Evolutionary conservation across 1,140 invertebrate species (phyloP), one percentile per base, ranked within the genome.

Genomic region (Colletes gigas): DNA sequence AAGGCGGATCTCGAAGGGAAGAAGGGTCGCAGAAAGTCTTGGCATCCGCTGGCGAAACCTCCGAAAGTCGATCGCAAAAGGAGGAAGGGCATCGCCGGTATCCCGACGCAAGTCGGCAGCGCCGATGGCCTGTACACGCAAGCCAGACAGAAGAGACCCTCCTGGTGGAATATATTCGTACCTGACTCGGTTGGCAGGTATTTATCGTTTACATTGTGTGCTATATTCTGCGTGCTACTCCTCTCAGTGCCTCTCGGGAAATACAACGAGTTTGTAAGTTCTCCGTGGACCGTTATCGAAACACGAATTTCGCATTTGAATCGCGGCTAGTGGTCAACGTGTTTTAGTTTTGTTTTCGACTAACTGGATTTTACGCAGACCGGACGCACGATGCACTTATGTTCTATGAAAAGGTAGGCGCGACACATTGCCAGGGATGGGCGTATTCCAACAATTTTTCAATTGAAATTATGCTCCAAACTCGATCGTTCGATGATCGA

Each of bases 161-260:
- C 97, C 15, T 97, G 97, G 97, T 97, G 97, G 97, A 97, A 97
- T 89, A 96, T 97, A 47, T 97, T 97, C 86, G 96, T 96, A 9
- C 96, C 96, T 72, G 96, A 97, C 50, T 89, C 92, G 9, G 92
- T 90, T n/a, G 73, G 74, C 87, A 93, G 93, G 93, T 93, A 93
- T 77, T 86, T 81, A 82, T 30, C 21, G 47, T 14, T 39, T 39
- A 14, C n/a, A 9, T 19, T 7, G 4, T 12, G 0, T 3, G 1
- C 5, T 39, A 5, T 39, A 30, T 14, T n/a, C 17, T 9, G 14
- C 0, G 19, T 59, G 12, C 55, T n/a, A n/a, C n/a, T n/a, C n/a
- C n/a, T n/a, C n/a, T n/a, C 3, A 0, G 15, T 3, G 14, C 30
- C 5, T 12, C 39, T 2, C 14, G 74, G 8, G 47, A 65, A 19